Conservation (phyloP, 2,113 vertebrate species). For the Ochotona curzoniae region DNA sequence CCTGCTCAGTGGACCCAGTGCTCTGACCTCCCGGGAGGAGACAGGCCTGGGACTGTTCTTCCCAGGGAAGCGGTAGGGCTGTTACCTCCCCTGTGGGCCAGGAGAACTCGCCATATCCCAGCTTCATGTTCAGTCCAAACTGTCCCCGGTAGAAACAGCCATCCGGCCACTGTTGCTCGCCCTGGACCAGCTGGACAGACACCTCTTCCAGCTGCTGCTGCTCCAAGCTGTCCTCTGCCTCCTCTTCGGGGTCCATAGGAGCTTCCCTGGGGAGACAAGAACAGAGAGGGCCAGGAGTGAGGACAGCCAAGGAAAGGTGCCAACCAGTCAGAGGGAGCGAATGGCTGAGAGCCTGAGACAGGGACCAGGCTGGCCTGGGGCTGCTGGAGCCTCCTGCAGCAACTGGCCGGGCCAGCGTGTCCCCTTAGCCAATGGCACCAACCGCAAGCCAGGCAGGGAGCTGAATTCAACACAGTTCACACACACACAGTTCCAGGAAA, state of each 20-base stretch:
- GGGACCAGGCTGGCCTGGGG: no score
- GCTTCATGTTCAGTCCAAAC: slow-evolving; percentile 86
- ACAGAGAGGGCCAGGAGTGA: neutral
- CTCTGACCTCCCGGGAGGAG: no score
- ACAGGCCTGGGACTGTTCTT: no score
- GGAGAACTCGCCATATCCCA: slow-evolving; percentile 88
- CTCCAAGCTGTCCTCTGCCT: neutral
- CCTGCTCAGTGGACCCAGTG: no score
- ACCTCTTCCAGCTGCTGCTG: slow-evolving; percentile 47
- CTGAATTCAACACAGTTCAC: neutral
- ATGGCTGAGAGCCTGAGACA: no score
- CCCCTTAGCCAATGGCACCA: neutral
- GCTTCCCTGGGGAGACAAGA: neutral
- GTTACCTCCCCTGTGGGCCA: slow-evolving; percentile 92
- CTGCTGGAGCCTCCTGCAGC: neutral
- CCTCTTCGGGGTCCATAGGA: neutral
- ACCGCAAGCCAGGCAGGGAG: neutral
- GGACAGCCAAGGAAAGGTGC: neutral
- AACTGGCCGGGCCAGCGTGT: neutral
- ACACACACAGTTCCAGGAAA: fast-evolving
- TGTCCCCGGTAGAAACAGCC: slow-evolving; percentile 89
- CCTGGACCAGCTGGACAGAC: neutral
- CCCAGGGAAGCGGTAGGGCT: no score
- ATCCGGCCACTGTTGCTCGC: slow-evolving; percentile 85
- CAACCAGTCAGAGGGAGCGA: no score